These are phyloP conservation scores for Eupithecia tripunctaria DNA, from an alignment of 2,888 invertebrate species.

Conservation along the genomic window DNA sequence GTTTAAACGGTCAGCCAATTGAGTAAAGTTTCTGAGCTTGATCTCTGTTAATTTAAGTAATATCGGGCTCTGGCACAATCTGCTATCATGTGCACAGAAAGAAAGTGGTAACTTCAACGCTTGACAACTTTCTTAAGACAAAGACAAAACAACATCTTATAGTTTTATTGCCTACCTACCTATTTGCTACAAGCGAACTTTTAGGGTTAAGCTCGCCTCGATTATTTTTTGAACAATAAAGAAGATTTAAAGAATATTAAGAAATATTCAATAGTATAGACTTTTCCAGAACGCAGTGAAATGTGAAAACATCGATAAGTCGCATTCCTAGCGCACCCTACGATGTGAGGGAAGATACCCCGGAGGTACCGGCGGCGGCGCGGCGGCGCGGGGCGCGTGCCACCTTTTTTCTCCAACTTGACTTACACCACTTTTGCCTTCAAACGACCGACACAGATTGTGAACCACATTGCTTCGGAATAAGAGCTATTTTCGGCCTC, in stretches of 20 bases:
- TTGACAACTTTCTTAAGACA: not conserved
- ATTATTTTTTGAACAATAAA: no score
- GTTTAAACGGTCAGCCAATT: not conserved
- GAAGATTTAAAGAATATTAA: no score
- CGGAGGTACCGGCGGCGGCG: constrained; percentile 58
- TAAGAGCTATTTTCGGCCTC: constrained; percentile 39
- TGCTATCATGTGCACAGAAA: not conserved
- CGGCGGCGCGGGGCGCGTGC: constrained; percentile 76
- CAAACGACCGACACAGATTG: constrained; percentile 42
- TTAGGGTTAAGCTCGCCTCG: no score
- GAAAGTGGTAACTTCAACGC: not conserved
- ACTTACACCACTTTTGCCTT: constrained; percentile 68
- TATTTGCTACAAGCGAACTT: no score
- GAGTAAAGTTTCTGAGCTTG: not conserved
- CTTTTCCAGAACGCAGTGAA: not conserved
- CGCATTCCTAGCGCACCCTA: constrained; percentile 65
- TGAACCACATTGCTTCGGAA: constrained; percentile 6
- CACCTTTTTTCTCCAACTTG: constrained; percentile 80
- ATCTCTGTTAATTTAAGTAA: not conserved
- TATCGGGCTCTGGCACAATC: not conserved
- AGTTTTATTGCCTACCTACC: no score
- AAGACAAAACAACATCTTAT: not conserved
- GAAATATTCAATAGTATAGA: no score
- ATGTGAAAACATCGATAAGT: constrained; percentile 38
- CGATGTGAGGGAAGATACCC: constrained; percentile 79